phyloP scores from a whole-genome alignment of 2,888 invertebrate species.

The Drosophila buzzatii region DNA sequence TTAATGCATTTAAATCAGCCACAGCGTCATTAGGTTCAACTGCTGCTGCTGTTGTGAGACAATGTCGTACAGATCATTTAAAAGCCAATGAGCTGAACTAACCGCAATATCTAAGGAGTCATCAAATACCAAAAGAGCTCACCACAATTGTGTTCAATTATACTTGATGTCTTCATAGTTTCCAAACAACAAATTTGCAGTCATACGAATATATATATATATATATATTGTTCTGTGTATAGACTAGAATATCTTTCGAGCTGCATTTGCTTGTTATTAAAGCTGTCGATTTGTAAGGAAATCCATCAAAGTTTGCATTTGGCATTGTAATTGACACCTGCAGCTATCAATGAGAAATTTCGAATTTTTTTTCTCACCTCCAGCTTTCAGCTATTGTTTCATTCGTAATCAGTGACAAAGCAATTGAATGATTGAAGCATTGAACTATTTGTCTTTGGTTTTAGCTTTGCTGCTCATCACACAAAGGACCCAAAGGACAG shows the following conservation, averaged over 20 bases:
- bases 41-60: conserved; percentile 10
- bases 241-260: background rate
- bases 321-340: conserved; percentile 53
- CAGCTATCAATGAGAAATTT: conserved; percentile 47
- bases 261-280: background rate
- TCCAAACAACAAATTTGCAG: background rate
- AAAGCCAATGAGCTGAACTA: conserved; percentile 15
- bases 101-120: conserved; percentile 3
- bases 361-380: conserved; percentile 24
- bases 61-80: conserved; percentile 34
- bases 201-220: no score
- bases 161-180: background rate
- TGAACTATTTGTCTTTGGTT: background rate
- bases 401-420: conserved; percentile 20
- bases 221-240: background rate
- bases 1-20: conserved; percentile 46
- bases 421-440: conserved; percentile 6
- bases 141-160: background rate
- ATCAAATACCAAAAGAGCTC: conserved; percentile 6
- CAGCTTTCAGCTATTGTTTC: conserved; percentile 12
- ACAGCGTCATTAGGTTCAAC: conserved; percentile 52
- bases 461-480: background rate
- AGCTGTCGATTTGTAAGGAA: background rate
- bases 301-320: conserved; percentile 3
- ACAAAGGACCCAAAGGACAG: conserved; percentile 6